Evolutionary conservation across 2,113 vertebrate species (phyloP).

Genomic region (Epinephelus fuscoguttatus): DNA sequence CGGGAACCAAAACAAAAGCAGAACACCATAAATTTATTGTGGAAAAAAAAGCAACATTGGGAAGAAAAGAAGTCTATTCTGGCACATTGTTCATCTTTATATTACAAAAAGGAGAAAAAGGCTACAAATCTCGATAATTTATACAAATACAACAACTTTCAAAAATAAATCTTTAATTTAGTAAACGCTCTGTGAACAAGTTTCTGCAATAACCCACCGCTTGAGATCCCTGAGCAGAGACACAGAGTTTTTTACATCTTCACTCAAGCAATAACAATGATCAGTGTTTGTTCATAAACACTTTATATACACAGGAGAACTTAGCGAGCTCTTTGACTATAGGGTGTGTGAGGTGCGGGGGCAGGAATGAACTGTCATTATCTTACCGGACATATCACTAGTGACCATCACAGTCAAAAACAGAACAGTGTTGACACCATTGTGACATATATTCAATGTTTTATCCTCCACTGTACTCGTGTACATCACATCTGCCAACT

Average conservation of each 20-base stretch:
- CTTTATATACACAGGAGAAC: slow-evolving; percentile 70
- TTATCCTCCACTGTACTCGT: neutral
- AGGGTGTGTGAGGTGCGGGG: slow-evolving; percentile 35
- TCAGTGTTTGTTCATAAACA: slow-evolving; percentile 73
- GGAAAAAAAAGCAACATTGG: slow-evolving; percentile 88
- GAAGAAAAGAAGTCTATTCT: slow-evolving; percentile 85
- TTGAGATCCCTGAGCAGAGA: slow-evolving; percentile 98
- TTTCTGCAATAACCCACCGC: slow-evolving; percentile 89
- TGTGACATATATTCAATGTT: neutral
- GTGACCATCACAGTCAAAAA: slow-evolving; percentile 71
- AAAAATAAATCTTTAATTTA: slow-evolving; percentile 99
- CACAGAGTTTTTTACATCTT: slow-evolving; percentile 82
- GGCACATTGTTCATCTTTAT: slow-evolving; percentile 89
- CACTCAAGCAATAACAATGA: slow-evolving; percentile 71
- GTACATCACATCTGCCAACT: slow-evolving; percentile 10
- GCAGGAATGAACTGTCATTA: slow-evolving; percentile 13
- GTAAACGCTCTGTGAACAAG: slow-evolving; percentile 93
- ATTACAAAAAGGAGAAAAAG: slow-evolving; percentile 91
- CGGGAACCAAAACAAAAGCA: slow-evolving; percentile 57
- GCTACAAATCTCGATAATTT: slow-evolving; percentile 98
- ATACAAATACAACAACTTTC: slow-evolving; percentile 96
- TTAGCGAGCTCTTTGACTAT: slow-evolving; percentile 69
- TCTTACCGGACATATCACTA: slow-evolving; percentile 33
- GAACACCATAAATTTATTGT: slow-evolving; percentile 93
- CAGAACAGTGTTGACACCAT: slow-evolving; percentile 39